A percentile compares a stretch with the other conserved stretches of the same genome.
phyloP scores from a whole-genome alignment of 2,797 vertebrate species.

The Spheniscus humboldti region DNA sequence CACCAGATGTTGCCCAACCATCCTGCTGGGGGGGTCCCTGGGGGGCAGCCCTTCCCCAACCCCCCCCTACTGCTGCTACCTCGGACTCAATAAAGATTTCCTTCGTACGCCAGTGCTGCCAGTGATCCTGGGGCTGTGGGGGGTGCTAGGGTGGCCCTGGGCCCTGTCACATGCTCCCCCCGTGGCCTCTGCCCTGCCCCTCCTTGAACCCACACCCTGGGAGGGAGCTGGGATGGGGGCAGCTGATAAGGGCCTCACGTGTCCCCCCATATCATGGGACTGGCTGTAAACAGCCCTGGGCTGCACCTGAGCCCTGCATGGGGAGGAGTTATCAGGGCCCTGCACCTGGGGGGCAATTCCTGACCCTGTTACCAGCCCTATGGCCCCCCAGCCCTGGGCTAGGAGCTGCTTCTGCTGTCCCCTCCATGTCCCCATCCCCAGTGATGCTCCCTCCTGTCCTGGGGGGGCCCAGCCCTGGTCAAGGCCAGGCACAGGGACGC shows the following conservation, averaged over 20 bases:
- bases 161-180: not conserved
- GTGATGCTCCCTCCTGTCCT: accelerated
- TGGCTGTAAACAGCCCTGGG: too few relatives aligned
- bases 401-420: too few relatives aligned
- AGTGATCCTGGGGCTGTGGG: not conserved
- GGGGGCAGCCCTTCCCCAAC: not conserved
- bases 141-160: accelerated
- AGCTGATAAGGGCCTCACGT: not conserved
- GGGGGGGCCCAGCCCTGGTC: not conserved
- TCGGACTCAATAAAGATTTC: conserved; percentile 70
- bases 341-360: not conserved
- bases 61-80: conserved; percentile 69
- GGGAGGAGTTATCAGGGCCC: not conserved
- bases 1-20: not conserved
- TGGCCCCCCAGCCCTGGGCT: too few relatives aligned
- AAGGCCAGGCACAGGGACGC: not conserved
- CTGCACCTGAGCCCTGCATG: not conserved
- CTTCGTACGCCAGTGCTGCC: not conserved
- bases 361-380: not conserved
- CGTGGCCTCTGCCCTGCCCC: not conserved
- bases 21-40: not conserved
- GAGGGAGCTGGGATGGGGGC: not conserved
- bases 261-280: accelerated
- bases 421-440: not conserved
- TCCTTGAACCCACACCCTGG: not conserved